Evolutionary conservation across 2,797 vertebrate species (phyloP).

Genomic region (Rallus crepitans): DNA sequence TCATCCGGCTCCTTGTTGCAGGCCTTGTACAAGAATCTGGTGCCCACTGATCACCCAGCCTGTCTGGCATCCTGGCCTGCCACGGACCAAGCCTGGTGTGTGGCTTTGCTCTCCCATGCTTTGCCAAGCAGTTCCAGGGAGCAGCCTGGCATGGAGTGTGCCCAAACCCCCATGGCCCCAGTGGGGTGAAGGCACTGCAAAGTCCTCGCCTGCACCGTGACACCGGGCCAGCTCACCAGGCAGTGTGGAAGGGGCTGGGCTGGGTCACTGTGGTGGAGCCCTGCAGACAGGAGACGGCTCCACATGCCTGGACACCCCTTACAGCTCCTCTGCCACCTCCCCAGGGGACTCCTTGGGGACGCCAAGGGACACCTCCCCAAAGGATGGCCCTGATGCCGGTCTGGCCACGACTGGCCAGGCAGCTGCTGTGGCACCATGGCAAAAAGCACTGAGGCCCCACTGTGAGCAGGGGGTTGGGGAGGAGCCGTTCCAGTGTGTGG

Average conservation of each 20-base stretch:
- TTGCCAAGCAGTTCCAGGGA: not conserved
- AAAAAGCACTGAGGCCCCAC: not conserved
- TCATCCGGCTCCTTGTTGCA: not conserved
- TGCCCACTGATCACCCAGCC: not conserved
- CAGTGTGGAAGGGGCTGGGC: not conserved
- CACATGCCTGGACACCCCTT: not conserved
- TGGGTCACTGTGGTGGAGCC: not conserved
- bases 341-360: too few species aligned
- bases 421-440: not conserved
- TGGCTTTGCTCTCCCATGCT: not conserved
- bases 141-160: not conserved
- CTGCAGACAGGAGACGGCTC: not conserved
- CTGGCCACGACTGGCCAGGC: not conserved
- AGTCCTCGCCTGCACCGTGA: accelerated
- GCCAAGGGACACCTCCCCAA: too few species aligned
- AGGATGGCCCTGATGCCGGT: accelerated
- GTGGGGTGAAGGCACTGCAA: accelerated
- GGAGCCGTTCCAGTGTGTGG: accelerated
- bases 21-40: not conserved
- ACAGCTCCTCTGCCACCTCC: not conserved
- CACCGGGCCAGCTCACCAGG: accelerated
- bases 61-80: accelerated
- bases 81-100: accelerated
- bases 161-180: accelerated
- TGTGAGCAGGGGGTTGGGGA: accelerated